Base-by-base conservation (phyloP, 2,888 invertebrate species). In the Leptinotarsa haldemani region DNA sequence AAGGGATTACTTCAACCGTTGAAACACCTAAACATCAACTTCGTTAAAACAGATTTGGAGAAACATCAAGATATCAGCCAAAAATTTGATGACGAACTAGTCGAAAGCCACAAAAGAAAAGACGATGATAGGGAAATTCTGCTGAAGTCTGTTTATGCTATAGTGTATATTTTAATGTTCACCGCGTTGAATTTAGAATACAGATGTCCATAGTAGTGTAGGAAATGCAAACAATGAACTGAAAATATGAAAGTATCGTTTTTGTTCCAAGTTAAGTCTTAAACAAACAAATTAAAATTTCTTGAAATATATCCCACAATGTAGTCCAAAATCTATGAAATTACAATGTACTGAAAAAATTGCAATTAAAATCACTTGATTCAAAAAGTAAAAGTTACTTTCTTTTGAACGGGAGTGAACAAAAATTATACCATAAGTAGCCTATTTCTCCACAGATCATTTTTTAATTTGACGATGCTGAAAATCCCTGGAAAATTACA, bases 151-250 rank as follows among this genome's bases (percentile, higher is more conserved):
- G 75, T 83, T 66, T 83, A 83, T 61, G 80, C 80, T 18, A 74
- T 82, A 50, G 78, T 83, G n/a, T 83, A 82, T 74, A 76, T 82
- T 53, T 56, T 83, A 47, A 80, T 83, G 75, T 83, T 82, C 72
- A 80, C 82, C 3, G 82, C 82, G 1, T 73, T 82, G 65, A 82
- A 81, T 79, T 72, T 82, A 74, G 79, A 81, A 69, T 82, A 79
- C 69, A 81, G 78, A 70, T 82, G 81, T 75, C 46, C 68, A 56
- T 68, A 66, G 47, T 61, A 61, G n/a, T 61, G 4, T 61, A 61
- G 30, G 18, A 61, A 25, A 61, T 30, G 40, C 15, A 69, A 65
- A 56, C 48, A 69, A 73, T 69, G 48, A 61, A 73, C 48, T 30
- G 48, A 48, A 18, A 53, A 40, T 40, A 56, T 12, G 22, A 56